phyloP scores from a whole-genome alignment of 2,888 invertebrate species.

The Metopia argyrocephala region DNA sequence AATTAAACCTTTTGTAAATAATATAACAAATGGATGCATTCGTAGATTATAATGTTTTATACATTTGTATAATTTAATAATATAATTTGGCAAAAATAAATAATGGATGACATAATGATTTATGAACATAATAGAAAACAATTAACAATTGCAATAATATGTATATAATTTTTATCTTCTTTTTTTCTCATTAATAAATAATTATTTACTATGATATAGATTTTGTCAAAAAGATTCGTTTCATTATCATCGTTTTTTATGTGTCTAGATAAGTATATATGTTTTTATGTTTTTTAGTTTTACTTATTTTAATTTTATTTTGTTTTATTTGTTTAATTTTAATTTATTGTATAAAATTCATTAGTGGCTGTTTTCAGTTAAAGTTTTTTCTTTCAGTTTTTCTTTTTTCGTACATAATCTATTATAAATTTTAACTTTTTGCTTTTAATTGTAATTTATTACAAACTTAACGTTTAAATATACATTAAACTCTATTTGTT shows the following conservation, averaged over 20 bases:
- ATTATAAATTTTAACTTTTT: not conserved
- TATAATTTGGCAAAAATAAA: not conserved
- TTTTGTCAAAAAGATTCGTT: slow-evolving; percentile 47
- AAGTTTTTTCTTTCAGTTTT: not conserved
- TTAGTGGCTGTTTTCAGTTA: slow-evolving; percentile 36
- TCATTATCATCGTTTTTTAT: slow-evolving; percentile 37
- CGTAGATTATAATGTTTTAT: not conserved
- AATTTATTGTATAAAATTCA: slow-evolving; percentile 50
- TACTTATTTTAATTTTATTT: slow-evolving; percentile 8
- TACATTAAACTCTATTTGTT: slow-evolving; percentile 21
- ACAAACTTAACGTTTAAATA: slow-evolving; percentile 52
- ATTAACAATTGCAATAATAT: not conserved
- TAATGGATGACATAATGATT: too few relatives aligned
- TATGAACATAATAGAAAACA: not conserved
- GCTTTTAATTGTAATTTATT: slow-evolving; percentile 12
- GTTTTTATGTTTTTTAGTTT: slow-evolving; percentile 18
- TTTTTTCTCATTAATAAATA: slow-evolving; percentile 10
- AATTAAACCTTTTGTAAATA: not conserved
- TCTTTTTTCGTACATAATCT: not conserved
- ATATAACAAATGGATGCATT: not conserved
- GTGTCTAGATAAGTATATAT: not conserved
- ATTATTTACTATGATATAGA: slow-evolving; percentile 18
- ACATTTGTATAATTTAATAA: not conserved
- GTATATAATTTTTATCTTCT: not conserved
- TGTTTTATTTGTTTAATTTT: slow-evolving; percentile 7